Conservation (phyloP, 1,140 invertebrate genomes). For the Mycetomoellerius zeteki region DNA sequence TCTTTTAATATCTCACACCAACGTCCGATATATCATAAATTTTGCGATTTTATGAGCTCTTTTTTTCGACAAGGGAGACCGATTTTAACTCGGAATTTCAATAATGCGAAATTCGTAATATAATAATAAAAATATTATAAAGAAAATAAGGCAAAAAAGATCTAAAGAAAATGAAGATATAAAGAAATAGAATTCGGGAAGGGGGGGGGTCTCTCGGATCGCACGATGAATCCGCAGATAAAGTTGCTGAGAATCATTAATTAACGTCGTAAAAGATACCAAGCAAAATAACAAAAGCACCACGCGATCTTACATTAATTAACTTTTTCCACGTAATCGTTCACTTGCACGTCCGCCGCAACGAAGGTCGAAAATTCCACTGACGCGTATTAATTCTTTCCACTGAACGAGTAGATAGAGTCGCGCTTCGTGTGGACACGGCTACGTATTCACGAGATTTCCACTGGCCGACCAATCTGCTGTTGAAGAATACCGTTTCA, state of each 20-base stretch:
- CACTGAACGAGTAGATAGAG: constrained; percentile 37
- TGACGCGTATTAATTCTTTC: background rate
- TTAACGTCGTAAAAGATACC: background rate
- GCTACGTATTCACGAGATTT: background rate
- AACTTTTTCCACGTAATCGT: constrained; percentile 3
- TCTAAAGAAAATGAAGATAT: background rate
- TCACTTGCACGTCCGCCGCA: constrained; percentile 14
- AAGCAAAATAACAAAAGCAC: background rate
- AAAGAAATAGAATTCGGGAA: background rate
- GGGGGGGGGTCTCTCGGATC: background rate
- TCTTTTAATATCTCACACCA: background rate
- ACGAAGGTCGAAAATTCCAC: background rate
- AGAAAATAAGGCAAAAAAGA: background rate
- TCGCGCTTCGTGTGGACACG: constrained; percentile 37
- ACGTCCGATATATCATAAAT: background rate
- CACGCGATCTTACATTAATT: background rate
- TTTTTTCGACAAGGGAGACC: background rate
- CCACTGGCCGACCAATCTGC: background rate
- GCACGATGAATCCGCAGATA: background rate
- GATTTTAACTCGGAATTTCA: background rate
- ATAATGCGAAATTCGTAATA: background rate
- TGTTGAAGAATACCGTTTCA: background rate
- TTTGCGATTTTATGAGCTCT: background rate
- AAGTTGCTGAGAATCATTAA: constrained; percentile 2
- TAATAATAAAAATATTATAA: background rate